A percentile compares a stretch with the other conserved stretches of the same genome.
phyloP scores from a whole-genome alignment of 2,888 invertebrate species.

The Cabera pusaria region DNA sequence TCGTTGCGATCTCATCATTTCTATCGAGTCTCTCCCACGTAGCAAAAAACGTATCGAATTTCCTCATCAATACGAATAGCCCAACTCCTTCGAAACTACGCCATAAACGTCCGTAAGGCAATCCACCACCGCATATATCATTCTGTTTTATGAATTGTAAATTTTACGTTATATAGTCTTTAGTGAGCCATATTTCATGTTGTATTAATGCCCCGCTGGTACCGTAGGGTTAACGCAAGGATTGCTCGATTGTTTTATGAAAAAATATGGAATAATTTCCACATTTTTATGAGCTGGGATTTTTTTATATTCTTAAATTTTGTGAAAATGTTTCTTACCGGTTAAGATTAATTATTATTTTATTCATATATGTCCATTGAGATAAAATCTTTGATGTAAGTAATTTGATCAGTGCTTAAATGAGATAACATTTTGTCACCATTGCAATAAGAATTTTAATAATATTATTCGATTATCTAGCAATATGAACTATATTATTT shows the following conservation, averaged over 20 bases:
- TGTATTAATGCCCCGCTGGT: conserved; percentile 65
- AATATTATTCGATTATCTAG: too few relatives aligned
- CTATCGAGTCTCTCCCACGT: conserved; percentile 12
- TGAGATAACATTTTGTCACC: too few relatives aligned
- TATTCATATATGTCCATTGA: too few relatives aligned
- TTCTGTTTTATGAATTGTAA: conserved; percentile 81
- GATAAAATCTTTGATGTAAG: too few relatives aligned
- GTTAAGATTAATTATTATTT: too few relatives aligned
- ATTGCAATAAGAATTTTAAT: too few relatives aligned
- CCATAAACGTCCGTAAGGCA: conserved; percentile 33
- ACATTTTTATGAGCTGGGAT: too few relatives aligned
- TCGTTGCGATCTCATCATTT: background rate
- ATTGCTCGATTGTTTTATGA: conserved; percentile 20
- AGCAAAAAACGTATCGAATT: conserved; percentile 27
- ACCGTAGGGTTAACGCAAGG: conserved; percentile 55
- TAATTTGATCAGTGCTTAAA: too few relatives aligned
- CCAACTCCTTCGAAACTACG: conserved; percentile 22
- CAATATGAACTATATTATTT: too few relatives aligned
- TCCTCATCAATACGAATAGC: conserved; percentile 29
- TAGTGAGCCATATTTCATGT: conserved; percentile 75
- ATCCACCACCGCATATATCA: conserved; percentile 69
- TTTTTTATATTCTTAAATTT: too few relatives aligned
- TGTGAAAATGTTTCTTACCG: too few relatives aligned
- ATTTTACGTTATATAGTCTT: conserved; percentile 80
- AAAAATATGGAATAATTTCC: too few relatives aligned